Percentiles rank a stretch among this genome's conserved stretches.
These are phyloP conservation scores for Rhinolophus ferrumequinum DNA, from an alignment of 2,113 vertebrate genomes.

Conservation along the genomic window DNA sequence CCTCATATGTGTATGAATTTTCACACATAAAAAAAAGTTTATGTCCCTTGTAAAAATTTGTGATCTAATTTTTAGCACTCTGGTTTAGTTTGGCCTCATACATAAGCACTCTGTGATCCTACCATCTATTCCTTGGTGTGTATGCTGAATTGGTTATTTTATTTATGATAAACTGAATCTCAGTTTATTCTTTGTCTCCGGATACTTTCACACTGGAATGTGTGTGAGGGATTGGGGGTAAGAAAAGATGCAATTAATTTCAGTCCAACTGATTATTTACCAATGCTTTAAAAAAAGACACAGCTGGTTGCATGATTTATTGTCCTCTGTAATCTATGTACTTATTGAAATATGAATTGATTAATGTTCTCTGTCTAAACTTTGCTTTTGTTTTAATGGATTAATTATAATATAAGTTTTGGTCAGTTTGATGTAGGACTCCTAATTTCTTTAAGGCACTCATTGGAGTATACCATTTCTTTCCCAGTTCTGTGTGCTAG, in stretches of 20 bases:
- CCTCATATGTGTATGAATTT: neutral
- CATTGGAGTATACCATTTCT: neutral
- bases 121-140: neutral
- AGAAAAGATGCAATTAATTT: constrained; percentile 62
- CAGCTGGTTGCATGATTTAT: constrained; percentile 57
- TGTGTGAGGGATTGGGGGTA: neutral
- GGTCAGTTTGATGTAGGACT: neutral
- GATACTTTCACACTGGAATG: neutral
- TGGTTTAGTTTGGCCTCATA: neutral
- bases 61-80: neutral
- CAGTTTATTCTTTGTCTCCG: constrained; percentile 32
- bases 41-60: neutral
- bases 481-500: neutral
- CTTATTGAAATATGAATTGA: constrained; percentile 60
- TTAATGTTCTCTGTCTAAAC: constrained; percentile 56
- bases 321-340: neutral
- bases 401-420: constrained; percentile 53
- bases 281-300: constrained; percentile 5
- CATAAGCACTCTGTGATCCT: neutral
- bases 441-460: neutral
- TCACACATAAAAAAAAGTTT: neutral
- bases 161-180: constrained; percentile 7
- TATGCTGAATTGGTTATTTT: neutral
- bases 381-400: constrained; percentile 50
- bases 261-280: constrained; percentile 54